These are phyloP conservation scores for Drosophila rellima DNA, from an alignment of 2,888 invertebrate species.

Conservation along the genomic window DNA sequence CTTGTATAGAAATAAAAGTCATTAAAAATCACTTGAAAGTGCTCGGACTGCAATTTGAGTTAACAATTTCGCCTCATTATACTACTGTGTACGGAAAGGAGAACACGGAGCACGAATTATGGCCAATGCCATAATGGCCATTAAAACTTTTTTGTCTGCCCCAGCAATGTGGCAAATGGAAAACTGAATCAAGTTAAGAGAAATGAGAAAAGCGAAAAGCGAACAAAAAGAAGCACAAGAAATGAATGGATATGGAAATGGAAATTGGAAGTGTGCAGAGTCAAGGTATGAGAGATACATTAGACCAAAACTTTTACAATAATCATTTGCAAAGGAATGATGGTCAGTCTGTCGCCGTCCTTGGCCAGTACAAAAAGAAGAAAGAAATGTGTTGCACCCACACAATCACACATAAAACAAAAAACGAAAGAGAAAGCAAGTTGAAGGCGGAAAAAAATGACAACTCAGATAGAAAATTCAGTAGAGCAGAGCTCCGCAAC, in stretches of 20 bases:
- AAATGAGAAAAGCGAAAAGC: not conserved
- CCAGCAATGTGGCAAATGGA: conserved; percentile 48
- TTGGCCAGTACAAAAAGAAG: conserved; percentile 53
- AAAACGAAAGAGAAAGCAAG: conserved; percentile 27
- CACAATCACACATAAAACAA: conserved; percentile 44
- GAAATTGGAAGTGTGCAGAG: conserved; percentile 7
- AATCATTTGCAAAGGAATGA: conserved; percentile 68
- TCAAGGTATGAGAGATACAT: conserved; percentile 57
- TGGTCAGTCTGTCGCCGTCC: conserved; percentile 57
- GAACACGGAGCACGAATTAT: conserved; percentile 60
- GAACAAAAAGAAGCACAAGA: conserved; percentile 14
- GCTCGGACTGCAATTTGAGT: conserved; percentile 71
- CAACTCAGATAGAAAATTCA: conserved; percentile 67
- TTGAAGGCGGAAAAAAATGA: conserved; percentile 19
- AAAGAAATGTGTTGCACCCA: conserved; percentile 32
- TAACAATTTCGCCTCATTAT: conserved; percentile 68
- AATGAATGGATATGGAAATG: conserved; percentile 13
- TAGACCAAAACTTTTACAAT: conserved; percentile 75
- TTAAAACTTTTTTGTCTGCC: conserved; percentile 63
- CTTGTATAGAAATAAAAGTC: conserved; percentile 46
- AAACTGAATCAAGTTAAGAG: conserved; percentile 34
- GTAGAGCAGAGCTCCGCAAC: conserved; percentile 72
- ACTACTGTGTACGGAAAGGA: conserved; percentile 6
- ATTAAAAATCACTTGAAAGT: conserved; percentile 74
- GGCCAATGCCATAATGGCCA: conserved; percentile 77